A percentile compares a stretch with the other conserved stretches of the same genome.
These are phyloP conservation scores for Palythoa grandiflora DNA, from an alignment of 92 coral and sea anemone species.

Conservation along the genomic window DNA sequence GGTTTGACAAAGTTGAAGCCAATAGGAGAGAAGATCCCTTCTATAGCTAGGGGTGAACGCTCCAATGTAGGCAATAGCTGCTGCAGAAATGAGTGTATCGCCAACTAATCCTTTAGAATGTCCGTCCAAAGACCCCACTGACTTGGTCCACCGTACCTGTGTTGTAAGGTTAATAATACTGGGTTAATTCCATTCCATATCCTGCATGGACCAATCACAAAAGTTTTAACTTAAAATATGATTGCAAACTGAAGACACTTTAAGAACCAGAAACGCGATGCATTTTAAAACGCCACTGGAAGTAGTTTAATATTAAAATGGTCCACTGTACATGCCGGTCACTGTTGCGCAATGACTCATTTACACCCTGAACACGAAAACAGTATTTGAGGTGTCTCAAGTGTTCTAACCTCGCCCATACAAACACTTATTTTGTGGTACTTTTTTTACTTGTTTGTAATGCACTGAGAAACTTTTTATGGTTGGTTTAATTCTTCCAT, in stretches of 20 bases:
- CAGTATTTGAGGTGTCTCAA: too few species aligned
- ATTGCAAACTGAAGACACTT: not conserved
- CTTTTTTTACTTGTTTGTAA: too few species aligned
- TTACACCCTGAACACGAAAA: too few species aligned
- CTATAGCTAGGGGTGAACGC: constrained; percentile 87
- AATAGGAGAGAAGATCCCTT: constrained; percentile 69
- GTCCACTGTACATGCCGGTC: too few species aligned
- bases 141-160: constrained; percentile 89
- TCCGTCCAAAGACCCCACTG: constrained; percentile 70
- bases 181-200: not conserved
- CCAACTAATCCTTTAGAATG: constrained; percentile 79
- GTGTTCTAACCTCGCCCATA: too few species aligned
- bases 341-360: too few species aligned
- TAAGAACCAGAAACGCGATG: not conserved
- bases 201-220: not conserved
- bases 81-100: constrained; percentile 87
- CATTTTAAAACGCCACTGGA: too few species aligned
- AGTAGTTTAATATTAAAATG: too few species aligned
- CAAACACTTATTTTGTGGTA: too few species aligned
- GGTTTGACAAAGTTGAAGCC: constrained; percentile 79
- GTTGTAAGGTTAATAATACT: not conserved
- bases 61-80: constrained; percentile 89
- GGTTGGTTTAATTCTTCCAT: too few species aligned
- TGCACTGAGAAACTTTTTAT: too few species aligned
- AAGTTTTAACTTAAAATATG: too few species aligned